phyloP scores from a whole-genome alignment of 2,113 vertebrate genomes.

The Nestor notabilis region DNA sequence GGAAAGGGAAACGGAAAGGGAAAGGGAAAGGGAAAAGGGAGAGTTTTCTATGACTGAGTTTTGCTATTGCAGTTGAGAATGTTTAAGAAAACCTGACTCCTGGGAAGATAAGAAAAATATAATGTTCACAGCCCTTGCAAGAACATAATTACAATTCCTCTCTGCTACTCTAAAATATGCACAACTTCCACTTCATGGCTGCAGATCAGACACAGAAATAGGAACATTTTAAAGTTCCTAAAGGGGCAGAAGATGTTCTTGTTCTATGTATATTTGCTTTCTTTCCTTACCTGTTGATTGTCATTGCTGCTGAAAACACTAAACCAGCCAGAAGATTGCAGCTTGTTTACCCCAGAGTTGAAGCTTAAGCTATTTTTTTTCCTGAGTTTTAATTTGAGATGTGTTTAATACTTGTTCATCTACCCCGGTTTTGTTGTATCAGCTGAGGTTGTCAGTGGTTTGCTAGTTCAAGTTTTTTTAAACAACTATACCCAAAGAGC shows the following conservation, averaged over 20 bases:
- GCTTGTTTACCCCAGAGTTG: not conserved
- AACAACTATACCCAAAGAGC: not conserved
- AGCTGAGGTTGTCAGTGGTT: not conserved
- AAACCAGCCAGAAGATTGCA: not conserved
- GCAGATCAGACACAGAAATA: not conserved
- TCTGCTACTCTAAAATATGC: conserved; percentile 16
- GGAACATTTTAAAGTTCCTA: not conserved
- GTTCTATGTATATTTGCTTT: not conserved
- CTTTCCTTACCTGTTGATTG: not conserved
- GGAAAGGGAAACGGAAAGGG: not conserved
- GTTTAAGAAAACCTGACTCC: conserved; percentile 27
- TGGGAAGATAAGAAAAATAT: conserved; percentile 31
- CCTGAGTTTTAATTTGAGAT: not conserved
- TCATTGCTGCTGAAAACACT: not conserved
- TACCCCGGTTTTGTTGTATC: not conserved
- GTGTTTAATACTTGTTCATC: not conserved
- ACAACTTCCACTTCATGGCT: not conserved
- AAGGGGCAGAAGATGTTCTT: not conserved
- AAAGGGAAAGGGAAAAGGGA: not conserved
- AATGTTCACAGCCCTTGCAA: conserved; percentile 1
- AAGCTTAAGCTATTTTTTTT: not conserved
- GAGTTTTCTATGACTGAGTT: not conserved
- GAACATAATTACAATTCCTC: conserved; percentile 42
- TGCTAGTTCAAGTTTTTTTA: not conserved
- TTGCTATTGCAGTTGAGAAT: not conserved